Base-by-base conservation (phyloP, 2,113 vertebrate species). In the Chrysochloris asiatica region DNA sequence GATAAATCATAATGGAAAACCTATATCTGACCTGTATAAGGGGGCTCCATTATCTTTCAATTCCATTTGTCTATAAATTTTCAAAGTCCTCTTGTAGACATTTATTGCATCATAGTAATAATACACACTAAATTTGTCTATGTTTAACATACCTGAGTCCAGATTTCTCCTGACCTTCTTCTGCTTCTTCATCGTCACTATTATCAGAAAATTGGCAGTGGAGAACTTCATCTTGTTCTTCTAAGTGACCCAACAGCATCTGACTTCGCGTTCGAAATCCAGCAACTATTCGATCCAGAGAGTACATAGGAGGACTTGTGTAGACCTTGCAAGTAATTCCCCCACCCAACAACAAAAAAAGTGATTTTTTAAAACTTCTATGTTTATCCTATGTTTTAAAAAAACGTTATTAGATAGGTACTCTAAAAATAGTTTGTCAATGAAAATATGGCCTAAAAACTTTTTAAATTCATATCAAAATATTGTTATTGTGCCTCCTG, bases 181-280 rank as follows among this genome's bases (percentile, higher is more conserved):
- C 93, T 84, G 73, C 88, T 83, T 97, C 96, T 77, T 98, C 97
- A 89, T 97, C 96, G 89, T 98, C 97, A 61, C 97, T 97, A 69
- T 97, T 92, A 95, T 98, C 98, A 95, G 98, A 97, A 86, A 98
- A 95, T 14, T 97, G 96, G 59, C 96, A 97, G 91, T 97, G 98
- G 93, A 98, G 98, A 67, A 99, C 98, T 93, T 98, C 96, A 86
- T 99, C 98, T 86, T 98, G 98, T 91, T 98, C 98, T 95, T 99
- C 98, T 88, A 98, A 96, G 90, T 98, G 97, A 75, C 98, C 97
- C 95, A 99, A 91, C 83, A 98, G 97, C 96, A 99, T 97, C 45
- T 98, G 98, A 85, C 97, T 98, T 69, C 98, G 98, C 87, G 98
- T 97, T 95, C 94, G 98, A 95, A 99, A 99, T 93, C 98, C 97